These are phyloP conservation scores for Eupsilia transversa DNA, from an alignment of 2,888 invertebrate species.

Conservation along the genomic window DNA sequence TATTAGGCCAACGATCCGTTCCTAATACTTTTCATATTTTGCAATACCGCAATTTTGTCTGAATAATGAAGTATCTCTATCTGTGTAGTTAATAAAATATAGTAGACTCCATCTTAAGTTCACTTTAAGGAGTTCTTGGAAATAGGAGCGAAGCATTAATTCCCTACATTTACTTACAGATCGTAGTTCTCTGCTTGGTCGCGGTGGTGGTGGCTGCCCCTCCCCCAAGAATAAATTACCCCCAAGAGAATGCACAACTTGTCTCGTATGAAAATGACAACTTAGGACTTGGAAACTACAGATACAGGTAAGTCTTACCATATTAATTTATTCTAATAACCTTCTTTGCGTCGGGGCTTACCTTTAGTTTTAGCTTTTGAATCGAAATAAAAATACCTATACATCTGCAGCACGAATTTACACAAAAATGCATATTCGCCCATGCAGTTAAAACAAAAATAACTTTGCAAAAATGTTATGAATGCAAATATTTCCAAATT, in stretches of 20 bases:
- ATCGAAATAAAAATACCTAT: background rate
- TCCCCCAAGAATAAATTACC: constrained; percentile 52
- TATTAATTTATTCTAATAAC: background rate
- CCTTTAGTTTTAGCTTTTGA: background rate
- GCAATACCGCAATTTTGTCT: background rate
- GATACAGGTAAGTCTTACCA: constrained; percentile 78
- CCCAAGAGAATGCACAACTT: constrained; percentile 83
- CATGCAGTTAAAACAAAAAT: background rate
- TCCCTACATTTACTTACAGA: constrained; percentile 67
- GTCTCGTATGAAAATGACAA: constrained; percentile 89
- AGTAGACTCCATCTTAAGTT: background rate
- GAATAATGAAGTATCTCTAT: background rate
- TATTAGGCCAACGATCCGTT: background rate
- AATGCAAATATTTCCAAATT: background rate
- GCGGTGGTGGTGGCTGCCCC: constrained; percentile 74
- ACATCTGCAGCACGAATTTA: background rate
- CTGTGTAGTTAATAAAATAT: too few relatives aligned
- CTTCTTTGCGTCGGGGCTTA: background rate
- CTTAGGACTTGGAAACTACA: constrained; percentile 87
- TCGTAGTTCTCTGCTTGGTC: constrained; percentile 74
- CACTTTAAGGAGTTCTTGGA: background rate
- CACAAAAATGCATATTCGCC: background rate
- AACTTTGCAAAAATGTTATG: background rate
- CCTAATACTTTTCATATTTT: background rate
- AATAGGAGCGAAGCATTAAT: background rate